phyloP scores from a whole-genome alignment of 2,797 vertebrate species.

The Sardinella longiceps region DNA sequence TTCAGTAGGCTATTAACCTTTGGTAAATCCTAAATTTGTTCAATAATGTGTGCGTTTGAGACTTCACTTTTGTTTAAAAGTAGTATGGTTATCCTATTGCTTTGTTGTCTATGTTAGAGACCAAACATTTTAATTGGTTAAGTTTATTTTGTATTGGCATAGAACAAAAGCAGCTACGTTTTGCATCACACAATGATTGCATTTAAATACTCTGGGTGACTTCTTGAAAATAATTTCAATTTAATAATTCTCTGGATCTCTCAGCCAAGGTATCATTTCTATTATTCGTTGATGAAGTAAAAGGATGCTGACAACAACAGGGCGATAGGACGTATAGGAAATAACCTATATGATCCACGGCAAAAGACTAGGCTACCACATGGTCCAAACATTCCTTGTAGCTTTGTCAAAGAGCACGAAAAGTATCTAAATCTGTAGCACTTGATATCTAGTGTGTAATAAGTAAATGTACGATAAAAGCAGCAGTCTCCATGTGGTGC shows the following conservation, averaged over 20 bases:
- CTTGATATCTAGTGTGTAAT: background rate
- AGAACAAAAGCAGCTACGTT: background rate
- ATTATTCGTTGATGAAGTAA: background rate
- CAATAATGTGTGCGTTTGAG: background rate
- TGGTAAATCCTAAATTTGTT: background rate
- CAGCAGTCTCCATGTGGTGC: conserved; percentile 31
- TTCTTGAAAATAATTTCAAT: background rate
- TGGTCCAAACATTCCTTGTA: background rate
- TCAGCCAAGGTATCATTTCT: background rate
- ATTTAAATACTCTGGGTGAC: background rate
- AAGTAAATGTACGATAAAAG: background rate
- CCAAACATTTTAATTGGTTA: background rate
- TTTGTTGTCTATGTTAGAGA: background rate
- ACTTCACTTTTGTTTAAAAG: background rate
- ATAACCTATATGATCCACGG: background rate
- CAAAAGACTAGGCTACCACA: background rate
- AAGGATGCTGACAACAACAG: background rate
- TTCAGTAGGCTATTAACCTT: background rate
- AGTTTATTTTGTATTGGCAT: background rate
- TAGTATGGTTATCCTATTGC: background rate
- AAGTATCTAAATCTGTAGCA: background rate
- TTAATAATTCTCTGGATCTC: background rate
- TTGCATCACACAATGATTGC: background rate
- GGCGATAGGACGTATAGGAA: background rate
- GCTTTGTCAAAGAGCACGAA: background rate